phyloP scores from a whole-genome alignment of 2,888 invertebrate genomes.

The Luperina testacea region DNA sequence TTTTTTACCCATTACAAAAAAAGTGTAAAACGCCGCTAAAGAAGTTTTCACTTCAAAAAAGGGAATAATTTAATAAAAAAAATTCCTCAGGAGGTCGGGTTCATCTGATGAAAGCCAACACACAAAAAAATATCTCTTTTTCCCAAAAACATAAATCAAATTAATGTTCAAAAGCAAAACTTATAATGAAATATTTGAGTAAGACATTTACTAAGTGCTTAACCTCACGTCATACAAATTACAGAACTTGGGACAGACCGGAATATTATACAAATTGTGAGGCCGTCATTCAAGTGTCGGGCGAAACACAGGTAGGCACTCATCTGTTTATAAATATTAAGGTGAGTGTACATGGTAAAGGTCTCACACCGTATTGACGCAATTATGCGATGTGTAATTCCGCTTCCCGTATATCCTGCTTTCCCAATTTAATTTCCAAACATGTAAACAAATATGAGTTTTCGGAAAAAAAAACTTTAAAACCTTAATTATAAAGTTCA shows the following conservation, averaged over 20 bases:
- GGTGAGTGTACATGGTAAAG: constrained; percentile 49
- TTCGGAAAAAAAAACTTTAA: background rate
- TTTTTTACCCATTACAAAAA: no score
- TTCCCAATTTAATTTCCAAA: background rate
- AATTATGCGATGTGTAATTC: constrained; percentile 58
- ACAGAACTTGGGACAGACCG: constrained; percentile 28
- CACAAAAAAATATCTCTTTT: background rate
- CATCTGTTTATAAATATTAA: constrained; percentile 74
- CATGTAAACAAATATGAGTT: background rate
- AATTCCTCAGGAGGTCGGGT: background rate
- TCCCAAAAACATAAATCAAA: background rate
- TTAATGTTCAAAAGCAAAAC: background rate
- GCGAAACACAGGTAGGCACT: constrained; percentile 71
- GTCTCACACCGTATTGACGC: constrained; percentile 45
- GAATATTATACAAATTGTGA: constrained; percentile 44
- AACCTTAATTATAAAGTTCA: background rate
- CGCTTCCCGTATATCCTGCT: constrained; percentile 16
- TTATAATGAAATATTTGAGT: background rate
- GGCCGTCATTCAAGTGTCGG: constrained; percentile 74
- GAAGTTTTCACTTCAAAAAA: no score
- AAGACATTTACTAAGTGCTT: constrained; percentile 9
- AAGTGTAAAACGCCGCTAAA: no score
- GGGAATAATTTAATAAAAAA: no score
- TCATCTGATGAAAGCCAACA: background rate
- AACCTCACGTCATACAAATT: constrained; percentile 27